Base-by-base conservation (phyloP, 2,113 vertebrate species). In the Cichladusa arquata region DNA sequence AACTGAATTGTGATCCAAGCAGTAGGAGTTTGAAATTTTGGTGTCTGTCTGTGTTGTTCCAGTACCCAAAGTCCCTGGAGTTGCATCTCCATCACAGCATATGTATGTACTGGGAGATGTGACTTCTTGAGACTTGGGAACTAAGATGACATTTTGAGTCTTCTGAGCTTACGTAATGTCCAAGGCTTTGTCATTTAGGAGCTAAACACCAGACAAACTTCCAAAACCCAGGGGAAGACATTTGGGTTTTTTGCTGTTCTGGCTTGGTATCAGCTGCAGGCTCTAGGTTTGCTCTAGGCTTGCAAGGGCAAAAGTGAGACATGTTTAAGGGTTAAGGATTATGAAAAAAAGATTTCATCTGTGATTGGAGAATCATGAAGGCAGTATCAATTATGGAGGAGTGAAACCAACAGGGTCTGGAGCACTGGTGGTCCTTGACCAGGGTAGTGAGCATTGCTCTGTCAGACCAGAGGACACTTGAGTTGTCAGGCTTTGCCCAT, bases 381-480 rank as follows among this genome's bases (percentile, higher is more conserved):
- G 5, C 14, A 26, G 1, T 64, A 25, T 48, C 22, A 51, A 2
- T 47, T 80, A n/a, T 50, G 34, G 62, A 70, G 22, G 22, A 62
- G 25, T 44, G 47, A 74, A 90, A 45, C 22, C 25, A 62, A 3
- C 6, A 48, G 25, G 9, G 9, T 66, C 20, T 64, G 50, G 14
- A 71, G 23, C 62, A 48, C 33, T 18, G 26, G 22, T 23, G 36
- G 11, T 20, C 31, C 14, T 78, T 1, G 1, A 3, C 22, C 25
- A 28, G 42, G 6, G 13, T 31, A n/a, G 8, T 36, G 29, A 66
- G 25, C 1, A 3, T 40, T 53, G 28, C 34, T 48, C 0, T 1
- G 3, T 51, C 23, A 42, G 34, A 64, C 26, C 8, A 38, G 56
- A n/a, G 29, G 57, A 14, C 0, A 2, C 14, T 4, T n/a, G n/a